Evolutionary conservation across 2,113 vertebrate genomes (phyloP).

Genomic region (Casuarius casuarius): DNA sequence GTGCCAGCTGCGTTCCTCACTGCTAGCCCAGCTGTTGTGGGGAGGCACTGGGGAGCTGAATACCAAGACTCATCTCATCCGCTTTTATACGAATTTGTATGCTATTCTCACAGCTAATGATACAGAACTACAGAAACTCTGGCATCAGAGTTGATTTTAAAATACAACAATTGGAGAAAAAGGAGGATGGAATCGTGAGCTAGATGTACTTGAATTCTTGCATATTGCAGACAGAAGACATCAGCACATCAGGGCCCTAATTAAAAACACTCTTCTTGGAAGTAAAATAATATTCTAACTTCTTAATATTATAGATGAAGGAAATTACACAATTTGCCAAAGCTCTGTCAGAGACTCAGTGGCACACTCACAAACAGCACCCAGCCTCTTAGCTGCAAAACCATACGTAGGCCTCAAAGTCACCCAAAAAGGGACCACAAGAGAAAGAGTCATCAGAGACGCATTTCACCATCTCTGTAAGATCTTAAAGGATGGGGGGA

Average conservation of each 20-base stretch:
- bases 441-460: neutral
- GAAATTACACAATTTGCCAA: neutral
- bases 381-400: neutral
- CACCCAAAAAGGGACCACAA: neutral
- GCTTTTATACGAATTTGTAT: neutral
- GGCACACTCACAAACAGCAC: neutral
- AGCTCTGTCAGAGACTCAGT: neutral
- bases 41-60: neutral
- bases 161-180: neutral
- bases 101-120: neutral
- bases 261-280: neutral
- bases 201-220: neutral
- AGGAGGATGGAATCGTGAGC: neutral
- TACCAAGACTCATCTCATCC: neutral
- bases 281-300: neutral
- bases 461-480: neutral
- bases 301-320: neutral
- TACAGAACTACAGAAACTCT: neutral
- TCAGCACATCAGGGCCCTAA: neutral
- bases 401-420: neutral
- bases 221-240: neutral
- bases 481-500: neutral
- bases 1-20: neutral
- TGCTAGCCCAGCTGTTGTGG: neutral
- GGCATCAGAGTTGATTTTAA: neutral